Conservation (phyloP, 2,113 vertebrate species). For the Pyrgilauda ruficollis region DNA sequence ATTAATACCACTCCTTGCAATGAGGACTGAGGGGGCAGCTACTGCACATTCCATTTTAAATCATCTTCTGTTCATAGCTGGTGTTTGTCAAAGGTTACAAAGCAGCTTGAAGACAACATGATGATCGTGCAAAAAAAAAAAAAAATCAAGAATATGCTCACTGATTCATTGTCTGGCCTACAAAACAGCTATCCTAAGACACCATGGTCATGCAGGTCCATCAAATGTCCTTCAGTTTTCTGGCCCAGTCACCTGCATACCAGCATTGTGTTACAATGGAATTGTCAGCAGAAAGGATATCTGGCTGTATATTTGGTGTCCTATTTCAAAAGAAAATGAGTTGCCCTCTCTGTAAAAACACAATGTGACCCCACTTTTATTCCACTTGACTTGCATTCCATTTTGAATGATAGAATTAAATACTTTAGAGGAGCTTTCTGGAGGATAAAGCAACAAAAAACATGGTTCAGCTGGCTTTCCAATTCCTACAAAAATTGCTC, state of each 20-base stretch:
- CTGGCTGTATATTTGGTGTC: neutral
- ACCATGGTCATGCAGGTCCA: neutral
- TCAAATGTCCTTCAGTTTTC: neutral
- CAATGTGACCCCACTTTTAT: neutral
- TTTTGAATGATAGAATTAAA: neutral
- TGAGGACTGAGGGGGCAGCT: neutral
- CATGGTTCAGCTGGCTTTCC: neutral
- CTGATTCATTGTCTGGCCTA: neutral
- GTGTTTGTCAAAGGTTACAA: neutral
- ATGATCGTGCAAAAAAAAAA: fast-evolving
- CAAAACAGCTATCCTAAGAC: neutral
- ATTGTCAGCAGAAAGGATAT: neutral
- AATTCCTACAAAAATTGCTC: neutral
- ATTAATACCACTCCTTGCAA: fast-evolving
- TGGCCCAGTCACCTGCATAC: neutral
- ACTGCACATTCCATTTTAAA: neutral
- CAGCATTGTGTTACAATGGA: neutral
- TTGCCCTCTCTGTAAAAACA: neutral
- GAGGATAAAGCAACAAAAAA: neutral
- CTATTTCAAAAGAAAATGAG: neutral
- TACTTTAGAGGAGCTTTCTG: neutral
- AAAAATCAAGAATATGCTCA: neutral
- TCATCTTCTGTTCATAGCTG: neutral
- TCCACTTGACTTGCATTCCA: neutral
- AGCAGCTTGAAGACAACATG: neutral